These are phyloP conservation scores for Pterocles orientalis DNA, from an alignment of 2,113 vertebrate species.

Conservation along the genomic window DNA sequence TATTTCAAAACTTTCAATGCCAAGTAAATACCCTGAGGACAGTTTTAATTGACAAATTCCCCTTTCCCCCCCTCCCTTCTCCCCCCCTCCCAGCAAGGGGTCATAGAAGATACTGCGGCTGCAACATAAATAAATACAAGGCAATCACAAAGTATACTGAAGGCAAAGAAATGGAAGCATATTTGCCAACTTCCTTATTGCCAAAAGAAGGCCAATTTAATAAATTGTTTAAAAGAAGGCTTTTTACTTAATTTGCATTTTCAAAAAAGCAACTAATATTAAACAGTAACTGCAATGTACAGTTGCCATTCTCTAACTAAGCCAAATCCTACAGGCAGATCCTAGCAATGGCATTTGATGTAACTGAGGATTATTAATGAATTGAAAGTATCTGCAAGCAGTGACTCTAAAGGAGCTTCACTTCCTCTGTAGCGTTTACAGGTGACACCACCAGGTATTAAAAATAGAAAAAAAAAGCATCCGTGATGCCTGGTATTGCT, in stretches of 20 bases:
- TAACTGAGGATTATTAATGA: background rate
- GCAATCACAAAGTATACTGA: background rate
- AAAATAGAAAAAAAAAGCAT: background rate
- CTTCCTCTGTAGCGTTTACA: background rate
- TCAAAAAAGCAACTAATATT: background rate
- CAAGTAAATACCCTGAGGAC: background rate
- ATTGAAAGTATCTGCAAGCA: background rate
- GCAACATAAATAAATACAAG: background rate
- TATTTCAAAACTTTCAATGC: background rate
- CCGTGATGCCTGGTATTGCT: background rate
- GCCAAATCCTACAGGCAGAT: background rate
- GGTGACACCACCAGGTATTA: background rate
- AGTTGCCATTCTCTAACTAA: background rate
- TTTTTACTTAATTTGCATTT: background rate
- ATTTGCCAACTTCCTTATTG: background rate
- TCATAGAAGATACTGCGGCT: background rate
- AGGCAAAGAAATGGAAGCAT: background rate
- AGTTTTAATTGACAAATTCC: background rate
- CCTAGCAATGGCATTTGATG: accelerated
- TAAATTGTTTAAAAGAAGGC: background rate
- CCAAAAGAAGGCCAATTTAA: background rate
- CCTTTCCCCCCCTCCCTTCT: too few relatives aligned
- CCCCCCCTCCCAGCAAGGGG: background rate
- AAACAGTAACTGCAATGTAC: background rate
- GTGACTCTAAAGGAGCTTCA: background rate